phyloP scores from a whole-genome alignment of 1,140 invertebrate genomes.

The Saxidomus purpurata region DNA sequence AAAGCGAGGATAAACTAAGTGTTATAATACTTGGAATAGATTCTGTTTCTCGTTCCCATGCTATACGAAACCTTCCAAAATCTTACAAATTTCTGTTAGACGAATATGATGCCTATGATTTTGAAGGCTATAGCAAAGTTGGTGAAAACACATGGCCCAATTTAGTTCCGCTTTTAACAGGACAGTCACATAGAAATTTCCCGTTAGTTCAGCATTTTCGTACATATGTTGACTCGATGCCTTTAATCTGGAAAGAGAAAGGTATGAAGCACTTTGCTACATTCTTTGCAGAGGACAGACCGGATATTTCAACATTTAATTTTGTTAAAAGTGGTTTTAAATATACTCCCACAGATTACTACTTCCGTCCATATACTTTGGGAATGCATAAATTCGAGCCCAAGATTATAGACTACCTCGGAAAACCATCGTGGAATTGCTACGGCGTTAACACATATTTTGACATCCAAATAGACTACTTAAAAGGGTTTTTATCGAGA shows the following conservation, averaged over 20 bases:
- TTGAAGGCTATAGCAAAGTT: constrained; percentile 84
- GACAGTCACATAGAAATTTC: constrained; percentile 75
- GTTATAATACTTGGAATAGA: constrained; percentile 84
- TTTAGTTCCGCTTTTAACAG: constrained; percentile 66
- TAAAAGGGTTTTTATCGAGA: constrained; percentile 38
- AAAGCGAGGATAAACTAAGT: constrained; percentile 46
- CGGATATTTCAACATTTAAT: constrained; percentile 90
- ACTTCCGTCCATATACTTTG: constrained; percentile 90
- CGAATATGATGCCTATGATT: constrained; percentile 78
- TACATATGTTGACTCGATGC: constrained; percentile 65
- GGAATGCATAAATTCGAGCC: constrained; percentile 65
- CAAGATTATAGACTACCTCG: constrained; percentile 18
- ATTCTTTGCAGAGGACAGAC: constrained; percentile 92
- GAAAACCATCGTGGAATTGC: constrained; percentile 18
- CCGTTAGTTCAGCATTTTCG: constrained; percentile 75
- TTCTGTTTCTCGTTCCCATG: constrained; percentile 94
- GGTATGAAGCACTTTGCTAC: constrained; percentile 91
- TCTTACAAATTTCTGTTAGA: constrained; percentile 89
- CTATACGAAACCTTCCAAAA: constrained; percentile 93
- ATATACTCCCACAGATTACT: constrained; percentile 93
- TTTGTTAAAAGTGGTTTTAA: constrained; percentile 91
- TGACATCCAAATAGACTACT: constrained; percentile 42
- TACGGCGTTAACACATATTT: constrained; percentile 41
- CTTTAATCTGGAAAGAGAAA: constrained; percentile 83
- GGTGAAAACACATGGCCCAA: constrained; percentile 68